Percentiles rank a stretch among this genome's conserved stretches.
Evolutionary conservation across 1,140 invertebrate species (phyloP).

Genomic region (Leptopilina boulardi): DNA sequence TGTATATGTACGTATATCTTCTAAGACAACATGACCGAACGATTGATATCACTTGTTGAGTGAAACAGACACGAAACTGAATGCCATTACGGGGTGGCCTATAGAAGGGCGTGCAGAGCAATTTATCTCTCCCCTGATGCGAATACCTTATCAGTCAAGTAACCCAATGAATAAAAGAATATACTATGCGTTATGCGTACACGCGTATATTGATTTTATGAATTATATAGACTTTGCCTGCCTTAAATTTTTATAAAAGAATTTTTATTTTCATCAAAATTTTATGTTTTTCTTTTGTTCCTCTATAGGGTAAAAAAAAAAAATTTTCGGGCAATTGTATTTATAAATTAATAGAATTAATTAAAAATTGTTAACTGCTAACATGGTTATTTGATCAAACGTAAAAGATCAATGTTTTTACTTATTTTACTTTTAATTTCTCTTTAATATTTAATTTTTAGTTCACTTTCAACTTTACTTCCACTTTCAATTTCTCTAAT

Average conservation of each 20-base stretch:
- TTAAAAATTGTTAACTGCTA: too few relatives aligned
- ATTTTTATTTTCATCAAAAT: background rate
- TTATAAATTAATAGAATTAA: too few relatives aligned
- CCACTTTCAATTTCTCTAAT: too few relatives aligned
- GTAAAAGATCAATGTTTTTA: too few relatives aligned
- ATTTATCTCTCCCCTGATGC: conserved; percentile 44
- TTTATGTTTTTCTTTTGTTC: too few relatives aligned
- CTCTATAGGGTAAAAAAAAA: too few relatives aligned
- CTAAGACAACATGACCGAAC: conserved; percentile 34
- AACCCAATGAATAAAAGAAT: conserved; percentile 55
- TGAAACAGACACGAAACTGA: conserved; percentile 42
- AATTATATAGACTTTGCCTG: background rate
- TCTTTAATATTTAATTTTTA: too few relatives aligned
- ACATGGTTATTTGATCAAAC: too few relatives aligned
- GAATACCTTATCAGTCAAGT: conserved; percentile 42
- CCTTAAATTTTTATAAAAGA: background rate
- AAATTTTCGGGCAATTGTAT: too few relatives aligned
- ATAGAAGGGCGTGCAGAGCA: conserved; percentile 32
- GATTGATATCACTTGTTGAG: conserved; percentile 61
- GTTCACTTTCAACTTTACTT: too few relatives aligned
- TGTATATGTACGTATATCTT: background rate
- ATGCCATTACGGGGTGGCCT: conserved; percentile 42
- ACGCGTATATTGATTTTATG: background rate
- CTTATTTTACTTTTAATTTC: too few relatives aligned
- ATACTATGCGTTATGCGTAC: background rate